These are phyloP conservation scores for Julus scandinavius DNA, from an alignment of 2,888 invertebrate species.

Conservation along the genomic window DNA sequence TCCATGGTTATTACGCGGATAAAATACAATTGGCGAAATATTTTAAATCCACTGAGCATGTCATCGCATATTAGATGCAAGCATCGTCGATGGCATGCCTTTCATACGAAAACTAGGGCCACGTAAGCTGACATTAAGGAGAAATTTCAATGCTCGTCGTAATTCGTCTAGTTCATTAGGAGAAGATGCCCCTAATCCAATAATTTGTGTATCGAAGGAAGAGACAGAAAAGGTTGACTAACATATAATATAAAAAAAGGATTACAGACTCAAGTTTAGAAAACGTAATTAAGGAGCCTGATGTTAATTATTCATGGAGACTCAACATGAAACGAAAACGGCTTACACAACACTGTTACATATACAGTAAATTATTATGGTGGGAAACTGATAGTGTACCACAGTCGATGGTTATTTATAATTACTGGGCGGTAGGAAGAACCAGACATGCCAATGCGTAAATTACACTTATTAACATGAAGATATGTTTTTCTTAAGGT, in stretches of 20 bases:
- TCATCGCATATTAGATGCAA: background rate
- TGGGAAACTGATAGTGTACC: background rate
- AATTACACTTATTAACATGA: background rate
- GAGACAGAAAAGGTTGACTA: conserved; percentile 7
- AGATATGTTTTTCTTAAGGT: background rate
- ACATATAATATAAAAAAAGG: background rate
- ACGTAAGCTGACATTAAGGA: conserved; percentile 1
- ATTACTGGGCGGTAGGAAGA: background rate
- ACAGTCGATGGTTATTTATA: background rate
- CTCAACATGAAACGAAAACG: background rate
- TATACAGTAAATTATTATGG: background rate
- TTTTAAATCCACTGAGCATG: background rate
- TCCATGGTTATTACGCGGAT: background rate
- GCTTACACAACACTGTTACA: background rate
- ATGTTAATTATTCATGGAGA: conserved; percentile 18
- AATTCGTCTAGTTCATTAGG: conserved; percentile 16
- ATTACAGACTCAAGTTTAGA: background rate
- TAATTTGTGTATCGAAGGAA: conserved; percentile 34
- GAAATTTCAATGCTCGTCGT: conserved; percentile 5
- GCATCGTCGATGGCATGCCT: background rate
- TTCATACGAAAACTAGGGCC: background rate
- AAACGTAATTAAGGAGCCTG: conserved; percentile 37
- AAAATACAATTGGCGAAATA: background rate
- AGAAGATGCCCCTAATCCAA: conserved; percentile 25
- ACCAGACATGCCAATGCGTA: background rate